Base-by-base conservation (phyloP, 2,797 vertebrate genomes). In the Lithobates sylvaticus region DNA sequence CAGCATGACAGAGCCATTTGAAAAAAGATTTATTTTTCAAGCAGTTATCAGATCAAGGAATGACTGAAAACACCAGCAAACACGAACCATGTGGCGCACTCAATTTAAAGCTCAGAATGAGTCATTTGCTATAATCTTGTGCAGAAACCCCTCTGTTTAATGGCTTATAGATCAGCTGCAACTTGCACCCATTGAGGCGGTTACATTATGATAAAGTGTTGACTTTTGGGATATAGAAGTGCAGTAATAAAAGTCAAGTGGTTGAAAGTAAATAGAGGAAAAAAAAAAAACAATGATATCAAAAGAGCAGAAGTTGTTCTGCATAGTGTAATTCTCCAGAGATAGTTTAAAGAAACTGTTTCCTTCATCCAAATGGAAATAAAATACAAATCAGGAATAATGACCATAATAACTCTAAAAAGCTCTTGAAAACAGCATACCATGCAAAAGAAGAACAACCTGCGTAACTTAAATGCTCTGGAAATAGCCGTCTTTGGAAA, bases 281-380 rank as follows among this genome's bases (percentile, higher is more conserved):
- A 50, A 47, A 39, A 39, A 65, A 44, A 42, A 70, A 74, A 21
- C 58, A 79, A 65, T 79, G 50, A 67, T 74, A 73, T 75, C 70
- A 85, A 54, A 68, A 36, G 70, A 65, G 61, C 58, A 68, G 61
- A 69, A 34, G 77, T 80, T 67, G 42, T 58, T 81, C 77, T 75
- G 58, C 77, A 80, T 74, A 79, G 12, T 50, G 61, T 23, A 67
- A 85, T 26, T 2, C 84, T 73, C 76, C 5, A 58, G 69, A 79
- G 76, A 54, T 18, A 71, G 34, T 67, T 65, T 29, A 29, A 58
- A 82, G 34, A 73, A 72, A 78, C 68, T n/a, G 44, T 73, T 67
- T 79, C 78, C 68, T 39, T 64, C 26, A 67, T 67, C 76, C 76
- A 67, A 79, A 79, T 29, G 61, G 39, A 85, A 85, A 85, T 85